These are phyloP conservation scores for Sphenodon punctatus DNA, from an alignment of 2,797 vertebrate species.

Conservation along the genomic window DNA sequence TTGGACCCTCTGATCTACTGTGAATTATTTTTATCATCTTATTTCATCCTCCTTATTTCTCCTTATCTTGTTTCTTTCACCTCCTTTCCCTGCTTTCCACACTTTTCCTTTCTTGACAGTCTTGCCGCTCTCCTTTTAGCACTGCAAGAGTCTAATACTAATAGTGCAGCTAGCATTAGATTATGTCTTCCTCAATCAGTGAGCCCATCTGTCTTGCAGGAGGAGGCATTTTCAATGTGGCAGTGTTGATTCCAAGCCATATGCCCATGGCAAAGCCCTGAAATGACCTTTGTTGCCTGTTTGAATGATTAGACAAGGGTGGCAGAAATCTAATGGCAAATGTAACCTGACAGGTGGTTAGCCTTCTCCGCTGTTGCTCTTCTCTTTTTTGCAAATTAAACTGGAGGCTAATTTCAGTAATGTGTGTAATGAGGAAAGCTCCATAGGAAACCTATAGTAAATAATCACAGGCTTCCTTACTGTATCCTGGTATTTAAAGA, in stretches of 20 bases:
- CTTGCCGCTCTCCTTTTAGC: background rate
- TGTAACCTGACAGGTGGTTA: background rate
- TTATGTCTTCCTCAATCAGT: conserved; percentile 15
- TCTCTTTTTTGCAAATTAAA: background rate
- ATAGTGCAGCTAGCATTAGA: background rate
- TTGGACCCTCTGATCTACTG: too few species aligned
- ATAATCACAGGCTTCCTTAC: background rate
- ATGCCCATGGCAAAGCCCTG: background rate
- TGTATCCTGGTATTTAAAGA: accelerated
- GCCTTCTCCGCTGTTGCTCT: background rate
- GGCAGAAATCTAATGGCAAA: background rate
- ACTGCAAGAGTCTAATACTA: background rate
- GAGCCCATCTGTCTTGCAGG: conserved; percentile 30
- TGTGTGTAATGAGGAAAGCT: accelerated
- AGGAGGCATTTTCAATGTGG: conserved; percentile 4
- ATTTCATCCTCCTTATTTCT: background rate
- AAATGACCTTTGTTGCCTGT: background rate
- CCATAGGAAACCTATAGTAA: background rate
- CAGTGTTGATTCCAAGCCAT: conserved; percentile 25
- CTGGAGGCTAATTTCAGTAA: background rate
- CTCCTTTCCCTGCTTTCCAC: accelerated
- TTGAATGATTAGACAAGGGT: background rate
- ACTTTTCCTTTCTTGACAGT: background rate
- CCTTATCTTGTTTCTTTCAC: background rate
- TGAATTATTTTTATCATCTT: background rate